A percentile compares a stretch with the other conserved stretches of the same genome.
Evolutionary conservation across 2,888 invertebrate genomes (phyloP).

Genomic region (Oligia latruncula): DNA sequence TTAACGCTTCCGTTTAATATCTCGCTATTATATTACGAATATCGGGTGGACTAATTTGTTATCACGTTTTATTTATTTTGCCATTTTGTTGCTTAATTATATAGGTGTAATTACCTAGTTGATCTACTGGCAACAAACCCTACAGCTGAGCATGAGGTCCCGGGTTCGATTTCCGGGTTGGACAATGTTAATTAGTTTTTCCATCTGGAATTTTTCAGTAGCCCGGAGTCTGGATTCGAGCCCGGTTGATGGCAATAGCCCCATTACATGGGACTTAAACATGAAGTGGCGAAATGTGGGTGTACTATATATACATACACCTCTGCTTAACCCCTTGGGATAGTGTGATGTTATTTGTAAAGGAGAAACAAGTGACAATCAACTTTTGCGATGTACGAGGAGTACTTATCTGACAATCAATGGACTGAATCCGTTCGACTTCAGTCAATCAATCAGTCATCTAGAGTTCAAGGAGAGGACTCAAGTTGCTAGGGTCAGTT

Average conservation of each 20-base stretch:
- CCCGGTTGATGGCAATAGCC: no score
- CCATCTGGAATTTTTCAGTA: background rate
- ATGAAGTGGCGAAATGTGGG: background rate
- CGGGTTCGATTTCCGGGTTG: background rate
- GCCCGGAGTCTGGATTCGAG: background rate
- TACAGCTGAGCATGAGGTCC: background rate
- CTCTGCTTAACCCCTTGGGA: background rate
- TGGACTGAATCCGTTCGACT: background rate
- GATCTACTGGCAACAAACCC: background rate
- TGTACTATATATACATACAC: background rate
- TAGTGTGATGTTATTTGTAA: no score
- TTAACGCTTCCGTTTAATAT: conserved; percentile 55
- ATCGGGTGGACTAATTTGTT: conserved; percentile 57
- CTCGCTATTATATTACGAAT: conserved; percentile 51
- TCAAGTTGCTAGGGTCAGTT: background rate
- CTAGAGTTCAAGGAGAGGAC: no score
- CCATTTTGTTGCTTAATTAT: conserved; percentile 9
- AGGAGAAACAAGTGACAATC: background rate
- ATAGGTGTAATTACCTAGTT: background rate
- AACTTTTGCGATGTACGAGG: background rate
- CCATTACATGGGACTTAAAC: no score
- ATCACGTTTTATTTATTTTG: conserved; percentile 25
- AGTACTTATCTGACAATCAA: background rate
- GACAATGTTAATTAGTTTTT: background rate
- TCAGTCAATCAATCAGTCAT: conserved; percentile 7